Conservation (phyloP, 2,113 vertebrate species). For the Tetrax tetrax region DNA sequence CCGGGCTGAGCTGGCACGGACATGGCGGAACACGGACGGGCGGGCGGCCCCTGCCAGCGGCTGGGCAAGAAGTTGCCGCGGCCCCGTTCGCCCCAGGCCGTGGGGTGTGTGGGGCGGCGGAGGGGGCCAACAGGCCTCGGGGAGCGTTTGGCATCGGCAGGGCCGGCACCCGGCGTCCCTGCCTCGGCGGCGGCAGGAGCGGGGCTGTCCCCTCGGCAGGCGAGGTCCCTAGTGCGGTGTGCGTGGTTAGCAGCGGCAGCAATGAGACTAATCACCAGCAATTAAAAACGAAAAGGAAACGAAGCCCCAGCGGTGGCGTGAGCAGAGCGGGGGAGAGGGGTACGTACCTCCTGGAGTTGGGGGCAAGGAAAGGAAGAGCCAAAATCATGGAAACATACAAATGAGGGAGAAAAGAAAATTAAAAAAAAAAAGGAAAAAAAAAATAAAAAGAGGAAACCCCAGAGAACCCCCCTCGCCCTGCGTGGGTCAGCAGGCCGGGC, state of each 20-base stretch:
- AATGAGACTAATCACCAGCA: conserved; percentile 74
- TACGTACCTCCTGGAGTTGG: conserved; percentile 98
- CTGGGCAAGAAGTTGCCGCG: not conserved
- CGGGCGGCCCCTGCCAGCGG: not conserved
- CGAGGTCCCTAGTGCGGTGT: conserved; percentile 64
- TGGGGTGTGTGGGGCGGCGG: not conserved
- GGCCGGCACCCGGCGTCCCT: not conserved
- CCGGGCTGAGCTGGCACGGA: not conserved
- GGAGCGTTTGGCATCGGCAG: rapidly evolving
- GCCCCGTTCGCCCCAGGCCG: rapidly evolving
- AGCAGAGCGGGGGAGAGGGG: conserved; percentile 80
- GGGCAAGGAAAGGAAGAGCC: conserved; percentile 93
- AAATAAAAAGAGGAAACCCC: conserved; percentile 27
- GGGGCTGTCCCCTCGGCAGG: not conserved
- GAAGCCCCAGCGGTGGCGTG: conserved; percentile 80
- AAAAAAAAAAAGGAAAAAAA: conserved; percentile 74
- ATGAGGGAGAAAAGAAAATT: conserved; percentile 94
- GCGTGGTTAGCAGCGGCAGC: conserved; percentile 72
- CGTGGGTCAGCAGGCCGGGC: not conserved
- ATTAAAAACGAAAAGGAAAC: conserved; percentile 71
- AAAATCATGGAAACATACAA: conserved; percentile 94
- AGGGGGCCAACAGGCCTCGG: not conserved
- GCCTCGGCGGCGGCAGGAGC: not conserved
- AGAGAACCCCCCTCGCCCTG: conserved; percentile 45
- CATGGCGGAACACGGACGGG: rapidly evolving